Evolutionary conservation across 2,888 invertebrate genomes (phyloP).

Genomic region (Yponomeuta plumbellus): DNA sequence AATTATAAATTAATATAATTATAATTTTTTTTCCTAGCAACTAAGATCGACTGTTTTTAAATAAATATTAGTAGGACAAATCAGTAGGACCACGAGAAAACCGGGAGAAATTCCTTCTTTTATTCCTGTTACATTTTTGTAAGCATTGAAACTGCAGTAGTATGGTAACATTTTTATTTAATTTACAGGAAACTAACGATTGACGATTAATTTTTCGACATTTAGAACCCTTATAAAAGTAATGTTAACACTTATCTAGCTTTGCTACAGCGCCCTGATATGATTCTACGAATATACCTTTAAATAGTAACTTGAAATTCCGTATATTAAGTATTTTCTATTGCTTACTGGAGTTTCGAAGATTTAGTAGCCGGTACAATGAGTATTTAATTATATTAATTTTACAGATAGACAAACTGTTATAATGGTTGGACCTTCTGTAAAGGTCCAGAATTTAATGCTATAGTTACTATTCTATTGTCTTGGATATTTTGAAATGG

Average conservation of each 20-base stretch:
- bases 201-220: slow-evolving; percentile 64
- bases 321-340: neutral
- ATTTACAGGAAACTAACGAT: slow-evolving; percentile 74
- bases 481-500: neutral
- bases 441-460: neutral
- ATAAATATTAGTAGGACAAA: too few species aligned
- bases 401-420: neutral
- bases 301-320: slow-evolving; percentile 26
- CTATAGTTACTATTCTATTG: neutral
- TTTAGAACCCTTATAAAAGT: slow-evolving; percentile 68
- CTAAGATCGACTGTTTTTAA: too few species aligned
- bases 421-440: neutral
- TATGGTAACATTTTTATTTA: slow-evolving; percentile 74
- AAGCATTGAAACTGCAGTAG: slow-evolving; percentile 26
- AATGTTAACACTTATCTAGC: slow-evolving; percentile 71
- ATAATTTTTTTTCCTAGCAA: too few species aligned
- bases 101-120: too few species aligned
- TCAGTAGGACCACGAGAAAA: too few species aligned
- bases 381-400: neutral
- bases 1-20: too few species aligned
- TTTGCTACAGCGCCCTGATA: slow-evolving; percentile 61
- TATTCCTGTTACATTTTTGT: neutral
- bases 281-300: slow-evolving; percentile 55
- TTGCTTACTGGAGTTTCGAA: neutral
- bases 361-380: neutral